A percentile compares a stretch with the other conserved stretches of the same genome.
These are phyloP conservation scores for Stegodyphus dumicola DNA, from an alignment of 1,140 invertebrate genomes.

Conservation along the genomic window DNA sequence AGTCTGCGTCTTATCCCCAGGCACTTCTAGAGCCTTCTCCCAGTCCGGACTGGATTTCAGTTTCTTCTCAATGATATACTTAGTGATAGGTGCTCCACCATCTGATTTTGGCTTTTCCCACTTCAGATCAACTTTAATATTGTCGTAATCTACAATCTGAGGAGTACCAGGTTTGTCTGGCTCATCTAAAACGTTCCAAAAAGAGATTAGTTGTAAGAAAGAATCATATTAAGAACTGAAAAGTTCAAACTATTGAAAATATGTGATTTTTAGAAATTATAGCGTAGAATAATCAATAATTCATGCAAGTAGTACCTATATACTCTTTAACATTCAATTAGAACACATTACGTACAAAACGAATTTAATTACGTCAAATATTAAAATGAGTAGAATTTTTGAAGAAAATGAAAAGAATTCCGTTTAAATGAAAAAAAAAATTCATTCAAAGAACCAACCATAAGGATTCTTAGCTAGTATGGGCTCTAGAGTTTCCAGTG, in stretches of 20 bases:
- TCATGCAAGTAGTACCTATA: too few species aligned
- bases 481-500: slow-evolving; percentile 83
- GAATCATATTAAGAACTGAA: background rate
- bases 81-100: slow-evolving; percentile 94
- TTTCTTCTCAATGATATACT: slow-evolving; percentile 98
- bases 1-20: slow-evolving; percentile 80
- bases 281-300: too few species aligned
- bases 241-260: too few species aligned
- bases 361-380: too few species aligned
- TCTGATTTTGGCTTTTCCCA: slow-evolving; percentile 93
- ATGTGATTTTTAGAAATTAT: too few species aligned
- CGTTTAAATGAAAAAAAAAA: too few species aligned
- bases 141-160: slow-evolving; percentile 91
- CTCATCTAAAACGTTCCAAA: slow-evolving; percentile 74
- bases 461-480: slow-evolving; percentile 97
- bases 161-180: slow-evolving; percentile 89
- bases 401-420: too few species aligned
- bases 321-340: too few species aligned
- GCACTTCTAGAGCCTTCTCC: slow-evolving; percentile 83
- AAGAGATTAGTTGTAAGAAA: background rate
- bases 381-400: too few species aligned
- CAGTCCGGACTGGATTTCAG: slow-evolving; percentile 83
- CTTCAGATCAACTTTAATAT: slow-evolving; percentile 91
- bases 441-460: too few species aligned
- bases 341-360: too few species aligned